Conservation (phyloP, 2,888 invertebrate species). For the Drosophila rellima region DNA sequence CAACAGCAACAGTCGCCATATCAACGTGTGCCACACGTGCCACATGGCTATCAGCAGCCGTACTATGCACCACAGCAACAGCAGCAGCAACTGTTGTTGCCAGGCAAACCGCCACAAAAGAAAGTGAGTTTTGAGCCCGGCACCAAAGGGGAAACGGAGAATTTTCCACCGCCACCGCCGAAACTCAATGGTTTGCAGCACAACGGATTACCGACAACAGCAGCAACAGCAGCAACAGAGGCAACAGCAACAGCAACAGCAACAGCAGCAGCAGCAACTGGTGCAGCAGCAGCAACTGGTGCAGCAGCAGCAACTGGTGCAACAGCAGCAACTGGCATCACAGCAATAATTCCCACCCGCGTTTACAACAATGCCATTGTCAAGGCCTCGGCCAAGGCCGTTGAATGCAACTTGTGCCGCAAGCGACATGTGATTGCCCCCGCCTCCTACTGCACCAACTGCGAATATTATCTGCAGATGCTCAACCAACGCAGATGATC, state of each 20-base stretch:
- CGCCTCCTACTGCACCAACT: slow-evolving; percentile 94
- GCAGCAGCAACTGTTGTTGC: slow-evolving; percentile 80
- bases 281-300: slow-evolving; percentile 20
- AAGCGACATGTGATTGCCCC: slow-evolving; percentile 93
- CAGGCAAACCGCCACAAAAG: slow-evolving; percentile 88
- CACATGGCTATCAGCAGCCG: slow-evolving; percentile 86
- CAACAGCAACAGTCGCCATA: slow-evolving; percentile 85
- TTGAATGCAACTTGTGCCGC: slow-evolving; percentile 94
- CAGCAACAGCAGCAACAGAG: slow-evolving; percentile 76
- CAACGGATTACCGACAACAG: slow-evolving; percentile 57
- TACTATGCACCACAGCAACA: slow-evolving; percentile 57
- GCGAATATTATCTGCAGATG: slow-evolving; percentile 95
- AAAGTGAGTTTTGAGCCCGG: slow-evolving; percentile 91
- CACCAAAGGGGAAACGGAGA: slow-evolving; percentile 88
- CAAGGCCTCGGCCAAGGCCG: slow-evolving; percentile 87
- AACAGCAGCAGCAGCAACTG: slow-evolving; percentile 73
- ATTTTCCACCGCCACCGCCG: slow-evolving; percentile 63
- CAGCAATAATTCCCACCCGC: slow-evolving; percentile 85
- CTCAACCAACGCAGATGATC: slow-evolving; percentile 84
- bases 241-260: slow-evolving; percentile 55
- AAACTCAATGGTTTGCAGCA: slow-evolving; percentile 65
- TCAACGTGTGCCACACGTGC: slow-evolving; percentile 88
- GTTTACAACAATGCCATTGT: slow-evolving; percentile 86
- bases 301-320: slow-evolving; percentile 27
- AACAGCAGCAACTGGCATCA: slow-evolving; percentile 76